Evolutionary conservation across 92 coral and sea anemone species (phyloP), one percentile per base, ranked within the genome.

Genomic region (Palythoa caribaeorum): DNA sequence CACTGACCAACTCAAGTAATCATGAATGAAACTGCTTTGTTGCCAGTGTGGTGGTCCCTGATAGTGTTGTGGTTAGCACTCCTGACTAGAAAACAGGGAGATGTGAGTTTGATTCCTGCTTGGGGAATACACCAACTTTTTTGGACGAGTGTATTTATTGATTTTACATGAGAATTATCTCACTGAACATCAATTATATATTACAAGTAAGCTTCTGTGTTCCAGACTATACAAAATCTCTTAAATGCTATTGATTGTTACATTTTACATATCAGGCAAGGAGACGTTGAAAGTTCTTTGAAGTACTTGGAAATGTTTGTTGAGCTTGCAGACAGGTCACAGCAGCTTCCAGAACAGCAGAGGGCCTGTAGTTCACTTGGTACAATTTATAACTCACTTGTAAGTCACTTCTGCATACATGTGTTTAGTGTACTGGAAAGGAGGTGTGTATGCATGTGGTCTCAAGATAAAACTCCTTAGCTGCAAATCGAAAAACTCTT

Each of bases 271-370:
- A 76, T 40, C 74, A 97, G 99, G 93, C 98, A 97, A 93, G 98
- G 95, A 83, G 99, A 97, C 80, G 88, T 93, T 12, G 98, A 95
- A 51, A 91, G 98, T 91, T 96, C 99, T 65, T 92, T 97, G 91
- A 95, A 97, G 88, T 94, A 94, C 88, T 84, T 97, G 51, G 99
- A 97, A 87, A 94, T 94, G 92, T 97, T 97, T 88, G 99, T 97
- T 19, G 99, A 95, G 69, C 89, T 97, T 76, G 98, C 99, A 12
- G 98, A 97, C 88, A 93, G 95, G 84, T 94, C 98, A 54, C 84
- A 94, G 38, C 94, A 97, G 86, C 84, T 92, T 37, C 95, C 94
- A 84, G 99, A 97, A 72, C 99, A 97, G 66, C 99, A 95, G 86
- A 95, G 89, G 83, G 99, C 99, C 16, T 97, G 99, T 81, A 89